phyloP scores from a whole-genome alignment of 2,888 invertebrate genomes.

The Dicranocentrus wangi region DNA sequence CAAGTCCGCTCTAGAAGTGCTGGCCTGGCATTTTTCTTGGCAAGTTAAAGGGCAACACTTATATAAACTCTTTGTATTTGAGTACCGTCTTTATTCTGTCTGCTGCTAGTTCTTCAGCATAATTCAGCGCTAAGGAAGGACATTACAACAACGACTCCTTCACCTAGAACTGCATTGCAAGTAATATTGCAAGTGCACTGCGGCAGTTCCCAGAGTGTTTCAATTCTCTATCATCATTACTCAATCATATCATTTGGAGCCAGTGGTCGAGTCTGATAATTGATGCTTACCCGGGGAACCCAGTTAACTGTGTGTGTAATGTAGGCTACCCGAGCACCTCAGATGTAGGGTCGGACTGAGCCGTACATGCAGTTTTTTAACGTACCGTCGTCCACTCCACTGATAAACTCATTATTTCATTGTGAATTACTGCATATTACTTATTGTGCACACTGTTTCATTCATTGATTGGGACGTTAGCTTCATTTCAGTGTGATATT shows the following conservation, averaged over 20 bases:
- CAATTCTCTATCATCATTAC: constrained; percentile 4
- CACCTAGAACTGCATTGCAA: constrained; percentile 36
- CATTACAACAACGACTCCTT: constrained; percentile 22
- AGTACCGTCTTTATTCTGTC: constrained; percentile 2
- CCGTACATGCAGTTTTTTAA: no score
- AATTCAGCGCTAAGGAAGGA: constrained; percentile 33
- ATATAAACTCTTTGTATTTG: constrained; percentile 30
- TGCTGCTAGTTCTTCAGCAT: constrained; percentile 34
- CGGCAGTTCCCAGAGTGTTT: neutral
- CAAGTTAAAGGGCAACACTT: constrained; percentile 60
- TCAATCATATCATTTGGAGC: constrained; percentile 34
- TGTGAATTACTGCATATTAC: no score
- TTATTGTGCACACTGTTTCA: no score
- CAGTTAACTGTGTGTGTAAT: constrained; percentile 3
- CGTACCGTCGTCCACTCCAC: no score
- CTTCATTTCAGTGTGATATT: no score
- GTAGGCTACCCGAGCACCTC: neutral
- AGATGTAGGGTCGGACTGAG: neutral
- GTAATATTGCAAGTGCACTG: constrained; percentile 24
- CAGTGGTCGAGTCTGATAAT: neutral
- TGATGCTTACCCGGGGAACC: constrained; percentile 6
- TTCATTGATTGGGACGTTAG: no score
- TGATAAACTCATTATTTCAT: no score
- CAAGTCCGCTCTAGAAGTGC: constrained; percentile 51
- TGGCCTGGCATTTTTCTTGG: constrained; percentile 43